Percentiles rank a stretch among this genome's conserved stretches.
phyloP scores from a whole-genome alignment of 1,140 invertebrate species.

The Battus philenor region DNA sequence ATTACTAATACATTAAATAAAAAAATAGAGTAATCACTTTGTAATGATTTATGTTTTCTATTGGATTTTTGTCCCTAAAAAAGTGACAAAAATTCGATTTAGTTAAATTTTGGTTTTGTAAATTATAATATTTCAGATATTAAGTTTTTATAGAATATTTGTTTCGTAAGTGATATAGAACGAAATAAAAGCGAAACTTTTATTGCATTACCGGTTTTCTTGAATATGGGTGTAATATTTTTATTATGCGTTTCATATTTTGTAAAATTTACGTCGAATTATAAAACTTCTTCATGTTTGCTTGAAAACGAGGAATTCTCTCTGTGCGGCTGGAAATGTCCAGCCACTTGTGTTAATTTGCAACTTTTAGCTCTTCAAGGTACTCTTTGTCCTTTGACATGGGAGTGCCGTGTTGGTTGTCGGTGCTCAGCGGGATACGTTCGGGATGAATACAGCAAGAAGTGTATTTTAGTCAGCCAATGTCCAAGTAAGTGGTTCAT shows the following conservation, averaged over 20 bases:
- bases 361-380: conserved; percentile 22
- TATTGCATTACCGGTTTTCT: not conserved
- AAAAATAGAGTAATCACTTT: no score
- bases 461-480: conserved; percentile 45
- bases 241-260: conserved; percentile 17
- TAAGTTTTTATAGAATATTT: no score
- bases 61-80: no score
- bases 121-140: no score
- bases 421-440: conserved; percentile 50
- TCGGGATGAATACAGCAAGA: conserved; percentile 50
- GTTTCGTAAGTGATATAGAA: no score
- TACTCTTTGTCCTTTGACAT: conserved; percentile 32
- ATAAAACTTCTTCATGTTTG: conserved; percentile 43
- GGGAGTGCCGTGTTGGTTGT: conserved; percentile 55
- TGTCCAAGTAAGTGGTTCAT: conserved; percentile 45
- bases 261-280: conserved; percentile 19
- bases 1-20: no score
- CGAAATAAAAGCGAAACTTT: no score
- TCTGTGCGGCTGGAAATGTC: conserved; percentile 56
- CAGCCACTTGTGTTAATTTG: conserved; percentile 53
- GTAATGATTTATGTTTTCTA: no score
- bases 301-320: conserved; percentile 49
- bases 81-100: no score
- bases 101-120: no score
- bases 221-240: not conserved